phyloP scores from a whole-genome alignment of 2,797 vertebrate genomes.

The Labroides dimidiatus region DNA sequence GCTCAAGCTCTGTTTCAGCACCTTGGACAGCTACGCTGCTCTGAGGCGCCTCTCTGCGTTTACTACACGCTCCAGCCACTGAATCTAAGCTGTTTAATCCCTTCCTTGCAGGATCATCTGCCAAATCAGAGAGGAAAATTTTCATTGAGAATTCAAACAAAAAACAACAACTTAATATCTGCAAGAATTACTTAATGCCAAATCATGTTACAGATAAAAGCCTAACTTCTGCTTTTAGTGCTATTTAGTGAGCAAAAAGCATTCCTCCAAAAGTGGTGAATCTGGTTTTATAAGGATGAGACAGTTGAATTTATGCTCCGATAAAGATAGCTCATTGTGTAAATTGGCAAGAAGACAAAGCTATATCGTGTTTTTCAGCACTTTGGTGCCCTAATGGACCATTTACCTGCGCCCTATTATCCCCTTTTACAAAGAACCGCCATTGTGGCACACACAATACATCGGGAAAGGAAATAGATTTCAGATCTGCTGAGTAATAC shows the following conservation, averaged over 20 bases:
- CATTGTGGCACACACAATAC: slow-evolving; percentile 44
- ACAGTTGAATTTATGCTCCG: slow-evolving; percentile 16
- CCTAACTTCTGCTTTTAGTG: neutral
- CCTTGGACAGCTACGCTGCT: slow-evolving; percentile 49
- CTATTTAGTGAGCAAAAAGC: neutral
- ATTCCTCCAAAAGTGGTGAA: neutral
- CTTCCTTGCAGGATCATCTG: slow-evolving; percentile 34
- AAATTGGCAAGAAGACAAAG: slow-evolving; percentile 46
- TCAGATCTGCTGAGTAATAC: slow-evolving; percentile 23
- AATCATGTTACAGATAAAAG: slow-evolving; percentile 9
- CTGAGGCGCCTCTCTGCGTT: slow-evolving; percentile 13
- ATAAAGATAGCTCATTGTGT: slow-evolving; percentile 31
- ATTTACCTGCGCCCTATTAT: slow-evolving; percentile 51
- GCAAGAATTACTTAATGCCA: neutral
- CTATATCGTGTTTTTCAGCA: slow-evolving; percentile 39
- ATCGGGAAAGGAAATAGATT: slow-evolving; percentile 34
- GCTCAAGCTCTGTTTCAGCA: slow-evolving; percentile 29
- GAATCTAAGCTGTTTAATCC: neutral
- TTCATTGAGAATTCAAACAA: neutral
- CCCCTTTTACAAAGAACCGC: slow-evolving; percentile 32
- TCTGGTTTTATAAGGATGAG: slow-evolving; percentile 16
- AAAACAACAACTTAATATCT: neutral
- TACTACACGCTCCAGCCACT: slow-evolving; percentile 3
- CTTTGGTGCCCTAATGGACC: slow-evolving; percentile 50
- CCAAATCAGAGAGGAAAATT: slow-evolving; percentile 30